Conservation (phyloP, 1,140 invertebrate genomes). For the Aphis gossypii region DNA sequence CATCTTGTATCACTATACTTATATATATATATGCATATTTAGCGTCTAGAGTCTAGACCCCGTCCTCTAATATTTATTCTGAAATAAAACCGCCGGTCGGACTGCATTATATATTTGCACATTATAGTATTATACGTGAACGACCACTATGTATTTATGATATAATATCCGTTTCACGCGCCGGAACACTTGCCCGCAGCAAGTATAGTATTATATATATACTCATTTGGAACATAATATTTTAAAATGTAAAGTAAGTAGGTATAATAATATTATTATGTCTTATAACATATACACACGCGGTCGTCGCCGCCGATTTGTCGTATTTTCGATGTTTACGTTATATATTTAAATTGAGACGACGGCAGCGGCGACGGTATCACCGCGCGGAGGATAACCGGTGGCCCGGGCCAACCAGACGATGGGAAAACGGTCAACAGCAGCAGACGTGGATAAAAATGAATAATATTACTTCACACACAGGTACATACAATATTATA, state of each 20-base stretch:
- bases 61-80: neutral
- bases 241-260: neutral
- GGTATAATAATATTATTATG: neutral
- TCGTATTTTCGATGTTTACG: conserved; percentile 2
- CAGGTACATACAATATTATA: neutral
- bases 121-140: neutral
- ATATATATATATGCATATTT: neutral
- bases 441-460: neutral
- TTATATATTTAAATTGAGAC: neutral
- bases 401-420: conserved; percentile 28
- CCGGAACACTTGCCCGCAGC: neutral
- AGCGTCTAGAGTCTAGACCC: neutral
- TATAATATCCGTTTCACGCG: neutral
- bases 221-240: conserved; percentile 4
- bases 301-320: neutral
- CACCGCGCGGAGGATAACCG: conserved; percentile 14
- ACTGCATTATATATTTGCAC: neutral
- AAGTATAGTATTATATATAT: neutral
- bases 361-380: neutral
- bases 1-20: neutral
- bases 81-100: neutral
- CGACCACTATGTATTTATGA: neutral
- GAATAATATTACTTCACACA: neutral
- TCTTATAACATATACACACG: neutral
- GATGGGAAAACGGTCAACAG: conserved; percentile 16